Conservation (phyloP, 2,113 vertebrate species). For the Larimichthys crocea region DNA sequence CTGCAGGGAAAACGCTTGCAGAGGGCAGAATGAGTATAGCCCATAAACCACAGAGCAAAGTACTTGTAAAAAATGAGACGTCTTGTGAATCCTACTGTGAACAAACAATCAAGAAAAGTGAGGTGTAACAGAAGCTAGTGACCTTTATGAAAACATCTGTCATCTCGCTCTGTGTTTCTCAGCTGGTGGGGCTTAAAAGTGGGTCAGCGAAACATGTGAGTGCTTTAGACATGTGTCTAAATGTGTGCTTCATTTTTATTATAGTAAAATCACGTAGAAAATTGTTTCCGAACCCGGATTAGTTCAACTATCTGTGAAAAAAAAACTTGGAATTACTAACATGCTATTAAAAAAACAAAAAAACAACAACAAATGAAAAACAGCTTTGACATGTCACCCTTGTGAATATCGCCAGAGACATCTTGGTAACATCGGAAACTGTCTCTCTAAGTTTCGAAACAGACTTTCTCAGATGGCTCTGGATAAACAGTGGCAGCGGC, state of each 20-base stretch:
- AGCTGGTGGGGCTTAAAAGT: conserved; percentile 47
- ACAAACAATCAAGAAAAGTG: conserved; percentile 55
- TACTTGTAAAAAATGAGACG: conserved; percentile 17
- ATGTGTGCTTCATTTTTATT: neutral
- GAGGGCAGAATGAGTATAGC: conserved; percentile 7
- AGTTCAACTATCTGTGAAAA: neutral
- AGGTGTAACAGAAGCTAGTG: conserved; percentile 51
- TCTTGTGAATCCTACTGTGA: conserved; percentile 52
- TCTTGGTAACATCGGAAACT: conserved; percentile 9
- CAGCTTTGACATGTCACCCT: too few relatives aligned
- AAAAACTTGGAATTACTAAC: too few relatives aligned
- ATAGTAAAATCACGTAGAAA: neutral
- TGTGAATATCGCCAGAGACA: neutral
- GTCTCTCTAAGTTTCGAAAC: conserved; percentile 8
- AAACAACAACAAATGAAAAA: too few relatives aligned
- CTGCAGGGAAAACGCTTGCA: neutral
- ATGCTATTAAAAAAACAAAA: too few relatives aligned
- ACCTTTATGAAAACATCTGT: conserved; percentile 66
- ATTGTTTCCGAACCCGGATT: neutral
- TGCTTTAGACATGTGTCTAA: conserved; percentile 3
- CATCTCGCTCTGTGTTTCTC: conserved; percentile 43
- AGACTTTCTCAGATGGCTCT: conserved; percentile 6
- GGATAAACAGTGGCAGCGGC: neutral
- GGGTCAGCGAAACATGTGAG: conserved; percentile 32
- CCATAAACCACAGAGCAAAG: conserved; percentile 23